Base-by-base conservation (phyloP, 2,888 invertebrate genomes). In the Ephialtes manifestator region DNA sequence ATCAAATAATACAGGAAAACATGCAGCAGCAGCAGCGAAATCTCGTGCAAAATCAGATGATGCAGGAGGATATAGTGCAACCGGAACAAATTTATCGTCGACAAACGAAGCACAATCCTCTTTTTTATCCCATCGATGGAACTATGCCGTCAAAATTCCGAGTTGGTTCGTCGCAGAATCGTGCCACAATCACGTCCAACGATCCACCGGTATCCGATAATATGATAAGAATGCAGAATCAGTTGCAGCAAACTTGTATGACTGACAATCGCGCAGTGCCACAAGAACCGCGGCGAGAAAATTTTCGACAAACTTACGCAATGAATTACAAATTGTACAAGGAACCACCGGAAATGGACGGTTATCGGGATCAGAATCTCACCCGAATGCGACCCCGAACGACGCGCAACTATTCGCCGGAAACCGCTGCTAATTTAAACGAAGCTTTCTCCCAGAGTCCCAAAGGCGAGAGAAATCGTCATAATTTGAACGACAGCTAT, bases 1-100 rank as follows among this genome's bases (percentile, higher is more conserved):
- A 94, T 89, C 94, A 94, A 55, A 94, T 94, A 84, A 94, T 94
- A 60, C 94, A 94, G 72, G 94, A 94, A 58, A 94, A 92, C 51
- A 94, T 93, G 94, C 93, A 94, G 51, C 92, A 92, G 94, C 93
- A 94, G 13, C 91, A 93, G 55, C 92, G 92, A 46, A 92, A 92
- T 76, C 31, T 89, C 4, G 43, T 92, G 24, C 92, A 91, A 78
- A 91, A 89, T 88, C 90, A 88, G 60, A 72, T 91, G 3, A 51
- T 74, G 7, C 78, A 79, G 28, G 78, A 86, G 11, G 85, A 87
- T n/a, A 28, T 58, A 15, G 11, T 77, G 39, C 85, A 82, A 13
- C 83, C 82, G 11, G 83, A 72, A 11, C 85, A 77, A n/a, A 18
- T 71, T 15, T 84, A 86, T 46, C 85, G 84, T 67, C 84, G 80